Evolutionary conservation across 2,113 vertebrate species (phyloP).

Genomic region (Boulengeromyrus knoepffleri): DNA sequence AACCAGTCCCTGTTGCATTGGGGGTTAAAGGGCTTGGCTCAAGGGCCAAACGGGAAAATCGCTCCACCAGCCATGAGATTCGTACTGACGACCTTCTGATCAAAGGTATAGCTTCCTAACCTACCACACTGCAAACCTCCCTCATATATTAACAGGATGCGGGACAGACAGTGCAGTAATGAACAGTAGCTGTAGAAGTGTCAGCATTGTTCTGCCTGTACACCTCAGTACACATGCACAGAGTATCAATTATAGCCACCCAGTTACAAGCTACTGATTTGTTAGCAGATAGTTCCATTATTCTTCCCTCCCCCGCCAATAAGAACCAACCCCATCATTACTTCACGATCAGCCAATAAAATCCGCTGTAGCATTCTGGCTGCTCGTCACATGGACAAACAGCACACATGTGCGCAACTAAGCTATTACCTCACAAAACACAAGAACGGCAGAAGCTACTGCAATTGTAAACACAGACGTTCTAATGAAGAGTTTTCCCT

Average conservation of each 20-base stretch:
- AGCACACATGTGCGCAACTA: neutral
- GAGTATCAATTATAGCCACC: neutral
- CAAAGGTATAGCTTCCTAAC: neutral
- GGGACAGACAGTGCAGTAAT: neutral
- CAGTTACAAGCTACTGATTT: slow-evolving; percentile 11
- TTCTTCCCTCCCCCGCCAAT: neutral
- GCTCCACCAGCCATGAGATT: neutral
- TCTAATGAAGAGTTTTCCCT: neutral
- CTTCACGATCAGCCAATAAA: neutral
- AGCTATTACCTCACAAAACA: neutral
- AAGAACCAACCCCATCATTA: neutral
- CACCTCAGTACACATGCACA: neutral
- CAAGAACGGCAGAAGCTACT: neutral
- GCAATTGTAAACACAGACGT: neutral
- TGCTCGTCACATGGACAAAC: neutral
- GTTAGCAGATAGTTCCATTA: slow-evolving; percentile 7
- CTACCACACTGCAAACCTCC: neutral
- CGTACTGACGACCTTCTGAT: neutral
- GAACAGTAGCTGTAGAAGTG: neutral
- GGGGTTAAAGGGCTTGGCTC: neutral
- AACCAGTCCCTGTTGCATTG: neutral
- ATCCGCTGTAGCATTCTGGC: neutral
- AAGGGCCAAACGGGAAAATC: neutral
- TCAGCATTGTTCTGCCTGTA: neutral
- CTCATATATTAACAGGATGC: neutral